Conservation (phyloP, 2,113 vertebrate genomes). For the Mesoclemmys tuberculata region DNA sequence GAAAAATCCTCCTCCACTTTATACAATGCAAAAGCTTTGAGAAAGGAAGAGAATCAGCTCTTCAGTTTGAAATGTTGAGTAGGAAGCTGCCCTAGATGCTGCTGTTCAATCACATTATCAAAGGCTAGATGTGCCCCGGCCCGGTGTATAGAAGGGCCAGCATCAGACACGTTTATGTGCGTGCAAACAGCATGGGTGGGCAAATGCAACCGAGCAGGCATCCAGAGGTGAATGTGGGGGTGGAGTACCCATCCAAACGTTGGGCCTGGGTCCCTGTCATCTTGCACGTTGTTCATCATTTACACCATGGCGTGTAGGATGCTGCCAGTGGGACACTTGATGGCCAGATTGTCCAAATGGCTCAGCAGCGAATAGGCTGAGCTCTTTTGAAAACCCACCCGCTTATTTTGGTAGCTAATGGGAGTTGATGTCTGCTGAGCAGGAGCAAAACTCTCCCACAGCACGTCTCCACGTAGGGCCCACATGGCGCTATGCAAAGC, state of each 20-base stretch:
- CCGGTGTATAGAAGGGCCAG: rapidly evolving
- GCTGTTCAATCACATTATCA: background rate
- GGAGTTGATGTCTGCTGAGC: background rate
- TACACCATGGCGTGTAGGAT: background rate
- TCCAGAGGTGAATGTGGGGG: background rate
- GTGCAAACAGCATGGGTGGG: background rate
- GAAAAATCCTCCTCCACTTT: background rate
- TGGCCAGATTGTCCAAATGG: background rate
- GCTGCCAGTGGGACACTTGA: background rate
- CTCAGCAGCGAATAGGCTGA: background rate
- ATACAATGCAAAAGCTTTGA: background rate
- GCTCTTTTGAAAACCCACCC: background rate
- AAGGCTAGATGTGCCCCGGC: background rate
- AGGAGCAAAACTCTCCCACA: background rate
- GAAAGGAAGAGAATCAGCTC: background rate
- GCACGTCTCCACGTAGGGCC: background rate
- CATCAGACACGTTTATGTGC: background rate
- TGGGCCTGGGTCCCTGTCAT: background rate
- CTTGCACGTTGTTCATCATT: background rate
- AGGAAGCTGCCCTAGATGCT: background rate
- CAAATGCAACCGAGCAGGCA: too few relatives aligned
- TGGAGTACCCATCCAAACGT: too few relatives aligned
- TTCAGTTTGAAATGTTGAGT: background rate
- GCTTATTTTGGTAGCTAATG: background rate
- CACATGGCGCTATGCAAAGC: too few relatives aligned